phyloP scores from a whole-genome alignment of 1,140 invertebrate species.

The Microvelia longipes region DNA sequence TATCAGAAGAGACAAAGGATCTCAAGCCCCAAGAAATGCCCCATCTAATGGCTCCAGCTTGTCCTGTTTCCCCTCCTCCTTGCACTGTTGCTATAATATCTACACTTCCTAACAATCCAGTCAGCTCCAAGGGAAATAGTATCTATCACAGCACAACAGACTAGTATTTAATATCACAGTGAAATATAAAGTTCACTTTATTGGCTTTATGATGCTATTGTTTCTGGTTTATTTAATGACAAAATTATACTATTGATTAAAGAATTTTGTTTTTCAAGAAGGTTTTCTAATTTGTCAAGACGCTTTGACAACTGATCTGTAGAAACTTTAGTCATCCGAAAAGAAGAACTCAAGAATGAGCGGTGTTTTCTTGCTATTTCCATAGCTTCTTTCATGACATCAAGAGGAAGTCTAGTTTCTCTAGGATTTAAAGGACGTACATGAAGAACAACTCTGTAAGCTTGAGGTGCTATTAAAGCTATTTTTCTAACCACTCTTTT shows the following conservation, averaged over 20 bases:
- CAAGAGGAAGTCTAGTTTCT: constrained; percentile 56
- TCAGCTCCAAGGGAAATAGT: constrained; percentile 73
- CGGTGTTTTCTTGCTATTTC: constrained; percentile 48
- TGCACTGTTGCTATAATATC: constrained; percentile 65
- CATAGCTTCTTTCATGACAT: constrained; percentile 55
- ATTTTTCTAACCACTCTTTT: constrained; percentile 54
- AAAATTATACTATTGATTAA: neutral
- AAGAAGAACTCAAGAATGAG: neutral
- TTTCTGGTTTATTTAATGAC: neutral
- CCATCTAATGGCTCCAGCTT: constrained; percentile 71
- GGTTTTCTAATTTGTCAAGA: constrained; percentile 2
- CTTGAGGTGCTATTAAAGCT: constrained; percentile 55
- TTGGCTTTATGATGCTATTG: neutral
- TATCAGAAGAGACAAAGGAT: constrained; percentile 62
- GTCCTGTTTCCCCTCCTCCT: constrained; percentile 50
- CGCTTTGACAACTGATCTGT: neutral
- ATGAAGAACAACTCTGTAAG: constrained; percentile 56
- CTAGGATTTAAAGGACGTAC: constrained; percentile 64
- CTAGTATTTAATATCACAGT: neutral
- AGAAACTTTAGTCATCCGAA: neutral
- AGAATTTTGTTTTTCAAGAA: constrained; percentile 6
- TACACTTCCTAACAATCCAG: constrained; percentile 54
- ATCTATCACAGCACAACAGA: constrained; percentile 29
- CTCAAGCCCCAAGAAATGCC: constrained; percentile 62
- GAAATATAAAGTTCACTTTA: no score